Conservation (phyloP, 2,888 invertebrate genomes). For the Rapana venosa region DNA sequence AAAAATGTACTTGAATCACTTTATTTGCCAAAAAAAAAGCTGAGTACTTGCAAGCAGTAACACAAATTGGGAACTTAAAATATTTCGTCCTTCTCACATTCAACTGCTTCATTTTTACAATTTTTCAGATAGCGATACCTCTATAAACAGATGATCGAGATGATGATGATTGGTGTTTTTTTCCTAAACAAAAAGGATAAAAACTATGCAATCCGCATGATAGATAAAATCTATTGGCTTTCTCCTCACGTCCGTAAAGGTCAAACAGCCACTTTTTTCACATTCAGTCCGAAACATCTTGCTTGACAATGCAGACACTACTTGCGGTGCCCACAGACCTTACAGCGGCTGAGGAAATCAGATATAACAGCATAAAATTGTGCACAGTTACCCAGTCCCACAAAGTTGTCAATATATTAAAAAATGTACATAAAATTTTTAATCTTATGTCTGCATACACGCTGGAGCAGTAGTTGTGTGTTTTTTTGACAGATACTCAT, state of each 20-base stretch:
- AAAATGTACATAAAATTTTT: conserved; percentile 11
- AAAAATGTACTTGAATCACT: no score
- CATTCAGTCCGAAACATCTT: background rate
- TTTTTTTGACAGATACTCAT: background rate
- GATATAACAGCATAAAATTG: background rate
- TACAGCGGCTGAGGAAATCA: background rate
- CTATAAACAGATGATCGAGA: background rate
- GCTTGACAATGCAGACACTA: background rate
- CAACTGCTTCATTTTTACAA: no score
- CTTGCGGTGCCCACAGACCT: background rate
- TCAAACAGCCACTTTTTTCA: background rate
- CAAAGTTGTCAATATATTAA: background rate
- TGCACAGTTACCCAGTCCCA: background rate
- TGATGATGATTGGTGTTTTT: background rate
- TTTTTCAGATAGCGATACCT: no score
- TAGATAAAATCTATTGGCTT: no score
- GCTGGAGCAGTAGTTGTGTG: background rate
- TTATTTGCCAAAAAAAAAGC: no score
- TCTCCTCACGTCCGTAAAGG: background rate
- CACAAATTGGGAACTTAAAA: no score
- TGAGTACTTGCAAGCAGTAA: no score
- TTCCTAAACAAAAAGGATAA: background rate
- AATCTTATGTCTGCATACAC: conserved; percentile 6
- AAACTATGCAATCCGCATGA: no score
- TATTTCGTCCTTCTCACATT: no score